Percentiles rank a stretch among this genome's conserved stretches.
Evolutionary conservation across 2,888 invertebrate genomes (phyloP).

Genomic region (Fragum whitleyi): DNA sequence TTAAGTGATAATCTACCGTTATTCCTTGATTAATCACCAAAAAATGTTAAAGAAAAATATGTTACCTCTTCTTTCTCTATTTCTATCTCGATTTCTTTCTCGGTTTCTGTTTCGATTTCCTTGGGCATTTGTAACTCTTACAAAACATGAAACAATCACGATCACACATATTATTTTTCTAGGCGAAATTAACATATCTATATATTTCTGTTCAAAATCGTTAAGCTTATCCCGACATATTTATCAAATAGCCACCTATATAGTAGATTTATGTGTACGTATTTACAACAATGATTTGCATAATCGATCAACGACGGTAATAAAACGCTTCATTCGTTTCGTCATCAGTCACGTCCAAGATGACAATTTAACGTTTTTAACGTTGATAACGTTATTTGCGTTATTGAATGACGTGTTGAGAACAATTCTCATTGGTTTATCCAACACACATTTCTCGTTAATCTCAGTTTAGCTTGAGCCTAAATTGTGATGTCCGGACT

Average conservation of each 20-base stretch:
- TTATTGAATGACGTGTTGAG: neutral
- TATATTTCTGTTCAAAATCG: neutral
- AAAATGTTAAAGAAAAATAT: no score
- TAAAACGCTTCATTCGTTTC: constrained; percentile 2
- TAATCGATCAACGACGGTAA: constrained; percentile 3
- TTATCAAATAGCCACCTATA: neutral
- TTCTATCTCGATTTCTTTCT: no score
- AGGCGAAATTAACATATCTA: neutral
- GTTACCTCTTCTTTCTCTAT: no score
- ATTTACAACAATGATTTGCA: neutral
- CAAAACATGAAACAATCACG: neutral
- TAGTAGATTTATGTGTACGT: neutral
- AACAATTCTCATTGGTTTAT: neutral
- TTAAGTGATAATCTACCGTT: no score
- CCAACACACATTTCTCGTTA: neutral
- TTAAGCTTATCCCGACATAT: neutral
- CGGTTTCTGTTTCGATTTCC: neutral
- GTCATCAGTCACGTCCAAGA: neutral
- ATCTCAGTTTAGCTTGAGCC: no score
- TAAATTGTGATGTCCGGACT: no score
- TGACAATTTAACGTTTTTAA: neutral
- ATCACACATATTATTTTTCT: neutral
- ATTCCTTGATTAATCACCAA: no score
- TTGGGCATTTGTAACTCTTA: neutral
- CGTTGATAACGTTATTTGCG: neutral